Conservation (phyloP, 2,113 vertebrate genomes). For the Podarcis cretensis region DNA sequence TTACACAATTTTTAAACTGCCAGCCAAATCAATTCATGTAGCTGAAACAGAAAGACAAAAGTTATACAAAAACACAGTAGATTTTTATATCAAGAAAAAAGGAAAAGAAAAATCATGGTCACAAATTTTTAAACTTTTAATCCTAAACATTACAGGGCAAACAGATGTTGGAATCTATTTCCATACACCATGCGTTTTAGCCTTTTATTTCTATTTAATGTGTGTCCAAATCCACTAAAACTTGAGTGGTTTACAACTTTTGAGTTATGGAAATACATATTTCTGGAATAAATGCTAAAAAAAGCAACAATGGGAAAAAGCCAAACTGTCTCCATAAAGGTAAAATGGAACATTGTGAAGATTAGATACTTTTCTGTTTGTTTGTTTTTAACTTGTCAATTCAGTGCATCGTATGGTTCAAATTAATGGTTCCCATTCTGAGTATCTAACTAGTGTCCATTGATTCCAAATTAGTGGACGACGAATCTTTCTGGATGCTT, state of each 20-base stretch:
- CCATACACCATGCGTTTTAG: slow-evolving; percentile 75
- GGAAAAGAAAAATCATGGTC: slow-evolving; percentile 77
- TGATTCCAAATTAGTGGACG: slow-evolving; percentile 96
- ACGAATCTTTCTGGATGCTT: slow-evolving; percentile 98
- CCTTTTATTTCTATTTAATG: slow-evolving; percentile 75
- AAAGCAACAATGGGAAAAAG: slow-evolving; percentile 85
- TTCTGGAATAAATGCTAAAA: slow-evolving; percentile 85
- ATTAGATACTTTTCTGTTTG: slow-evolving; percentile 80
- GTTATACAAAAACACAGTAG: slow-evolving; percentile 74
- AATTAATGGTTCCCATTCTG: slow-evolving; percentile 80
- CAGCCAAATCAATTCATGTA: slow-evolving; percentile 77
- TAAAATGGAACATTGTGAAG: slow-evolving; percentile 86
- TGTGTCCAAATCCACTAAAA: slow-evolving; percentile 79
- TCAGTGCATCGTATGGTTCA: slow-evolving; percentile 94
- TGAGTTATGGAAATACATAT: slow-evolving; percentile 81
- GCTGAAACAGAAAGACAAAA: slow-evolving; percentile 71
- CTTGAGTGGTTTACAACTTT: slow-evolving; percentile 79
- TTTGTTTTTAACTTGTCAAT: slow-evolving; percentile 82
- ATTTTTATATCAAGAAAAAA: slow-evolving; percentile 72
- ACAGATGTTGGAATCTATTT: slow-evolving; percentile 76
- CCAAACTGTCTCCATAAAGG: slow-evolving; percentile 80
- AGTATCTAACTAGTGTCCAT: slow-evolving; percentile 98
- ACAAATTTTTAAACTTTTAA: slow-evolving; percentile 83
- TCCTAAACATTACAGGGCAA: slow-evolving; percentile 84
- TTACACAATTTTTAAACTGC: slow-evolving; percentile 73